Percentiles rank a stretch among this genome's conserved stretches.
phyloP scores from a whole-genome alignment of 2,113 vertebrate genomes.

The Tupaia tana region DNA sequence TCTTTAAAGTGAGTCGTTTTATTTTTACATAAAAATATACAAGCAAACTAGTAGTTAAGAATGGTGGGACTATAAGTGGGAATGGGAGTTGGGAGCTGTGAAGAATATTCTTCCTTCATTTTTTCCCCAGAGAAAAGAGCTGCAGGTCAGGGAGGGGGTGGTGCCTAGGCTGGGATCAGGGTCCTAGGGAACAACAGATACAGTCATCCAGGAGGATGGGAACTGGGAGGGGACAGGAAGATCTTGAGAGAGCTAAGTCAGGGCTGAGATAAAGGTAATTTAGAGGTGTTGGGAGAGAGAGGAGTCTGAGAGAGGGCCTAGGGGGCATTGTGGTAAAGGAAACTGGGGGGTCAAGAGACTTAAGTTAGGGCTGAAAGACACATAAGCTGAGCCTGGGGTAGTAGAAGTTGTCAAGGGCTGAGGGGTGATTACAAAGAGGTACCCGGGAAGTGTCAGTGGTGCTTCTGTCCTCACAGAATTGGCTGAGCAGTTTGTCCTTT shows the following conservation, averaged over 20 bases:
- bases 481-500: not conserved
- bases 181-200: not conserved
- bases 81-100: not conserved
- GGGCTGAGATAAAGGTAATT: not conserved
- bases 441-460: not conserved
- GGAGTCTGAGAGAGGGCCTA: no score
- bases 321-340: not conserved
- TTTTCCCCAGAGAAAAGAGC: not conserved
- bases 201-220: not conserved
- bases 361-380: not conserved
- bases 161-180: not conserved
- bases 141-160: not conserved
- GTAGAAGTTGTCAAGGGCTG: not conserved
- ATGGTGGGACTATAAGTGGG: not conserved
- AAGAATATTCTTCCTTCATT: not conserved
- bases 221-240: not conserved
- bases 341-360: accelerated
- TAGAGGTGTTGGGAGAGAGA: not conserved
- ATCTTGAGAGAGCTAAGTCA: not conserved
- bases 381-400: no score
- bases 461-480: not conserved
- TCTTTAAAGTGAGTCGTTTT: not conserved
- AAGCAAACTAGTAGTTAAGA: not conserved
- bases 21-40: not conserved
- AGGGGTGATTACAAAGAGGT: not conserved